These are phyloP conservation scores for Cyrtonyx montezumae DNA, from an alignment of 2,113 vertebrate species.

Conservation along the genomic window DNA sequence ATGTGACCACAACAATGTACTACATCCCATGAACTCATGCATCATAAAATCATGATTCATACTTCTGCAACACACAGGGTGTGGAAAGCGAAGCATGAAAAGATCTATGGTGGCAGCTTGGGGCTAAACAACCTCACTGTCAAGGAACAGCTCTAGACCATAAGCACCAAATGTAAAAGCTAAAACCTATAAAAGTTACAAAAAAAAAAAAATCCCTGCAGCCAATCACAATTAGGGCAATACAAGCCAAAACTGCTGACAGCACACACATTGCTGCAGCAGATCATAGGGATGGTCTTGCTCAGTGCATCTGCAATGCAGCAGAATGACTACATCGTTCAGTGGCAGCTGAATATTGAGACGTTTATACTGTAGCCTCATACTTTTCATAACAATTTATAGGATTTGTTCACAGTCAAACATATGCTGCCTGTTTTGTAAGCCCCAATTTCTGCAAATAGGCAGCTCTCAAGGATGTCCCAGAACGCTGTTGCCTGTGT, in stretches of 20 bases:
- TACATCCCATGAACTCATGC: neutral
- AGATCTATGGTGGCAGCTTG: neutral
- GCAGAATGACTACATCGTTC: neutral
- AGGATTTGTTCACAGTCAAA: neutral
- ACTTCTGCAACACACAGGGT: neutral
- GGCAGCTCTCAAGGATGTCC: neutral
- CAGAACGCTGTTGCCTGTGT: accelerated
- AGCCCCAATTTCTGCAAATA: neutral
- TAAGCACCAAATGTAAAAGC: neutral
- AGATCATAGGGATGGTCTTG: neutral
- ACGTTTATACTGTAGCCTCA: neutral
- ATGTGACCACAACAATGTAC: accelerated
- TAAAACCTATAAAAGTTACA: neutral
- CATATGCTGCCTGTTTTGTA: neutral
- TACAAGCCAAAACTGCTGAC: neutral
- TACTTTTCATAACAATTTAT: neutral
- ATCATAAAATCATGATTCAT: neutral
- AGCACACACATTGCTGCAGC: neutral
- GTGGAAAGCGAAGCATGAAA: accelerated
- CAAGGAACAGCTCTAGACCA: neutral
- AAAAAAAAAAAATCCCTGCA: neutral
- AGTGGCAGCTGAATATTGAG: accelerated
- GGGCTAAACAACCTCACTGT: neutral
- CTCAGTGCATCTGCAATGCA: constrained; percentile 43
- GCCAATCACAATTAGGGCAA: accelerated